Evolutionary conservation across 1,140 invertebrate genomes (phyloP), one percentile per base, ranked within the genome.

Genomic region (Myzus persicae): DNA sequence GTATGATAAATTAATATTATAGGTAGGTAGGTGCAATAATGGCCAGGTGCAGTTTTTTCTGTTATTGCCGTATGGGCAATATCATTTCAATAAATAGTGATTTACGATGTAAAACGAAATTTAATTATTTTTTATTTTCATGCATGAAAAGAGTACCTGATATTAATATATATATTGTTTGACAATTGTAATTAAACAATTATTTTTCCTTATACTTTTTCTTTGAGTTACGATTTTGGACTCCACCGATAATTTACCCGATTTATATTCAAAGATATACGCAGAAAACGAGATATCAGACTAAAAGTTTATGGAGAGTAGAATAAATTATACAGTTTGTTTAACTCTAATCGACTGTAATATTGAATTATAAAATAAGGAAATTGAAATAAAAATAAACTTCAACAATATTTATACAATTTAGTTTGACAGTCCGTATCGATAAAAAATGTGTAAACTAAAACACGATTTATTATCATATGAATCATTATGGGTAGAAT

Each of bases 1-100:
- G 59, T 76, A 76, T 76, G 31, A 76, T 76, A 76, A 76, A 76
- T 76, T 76, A n/a, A 76, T 76, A 18, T n/a, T 76, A 76, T 76
- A n/a, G 59, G 31, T 67, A n/a, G 31, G 59, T n/a, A 76, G 59
- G 11, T 67, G n/a, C 4, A 76, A 76, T 67, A 67, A 26, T 76
- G 31, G 59, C 31, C 59, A 76, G 59, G 59, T 76, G 59, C 31
- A n/a, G 59, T 76, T n/a, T 67, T 76, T n/a, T 26, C 31, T 76
- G 59, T n/a, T 76, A 76, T 76, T 76, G 59, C 31, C 31, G 59
- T n/a, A 76, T 14, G 14, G 14, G 11, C 59, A 26, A 31, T 76
- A 76, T 76, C 31, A 76, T 76, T 76, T 76, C 59, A 76, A n/a
- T 67, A 67, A 67, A 67, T n/a, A 76, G 14, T 76, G 59, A 76